These are phyloP conservation scores for Dolomedes plantarius DNA, from an alignment of 2,888 invertebrate genomes.

Conservation along the genomic window DNA sequence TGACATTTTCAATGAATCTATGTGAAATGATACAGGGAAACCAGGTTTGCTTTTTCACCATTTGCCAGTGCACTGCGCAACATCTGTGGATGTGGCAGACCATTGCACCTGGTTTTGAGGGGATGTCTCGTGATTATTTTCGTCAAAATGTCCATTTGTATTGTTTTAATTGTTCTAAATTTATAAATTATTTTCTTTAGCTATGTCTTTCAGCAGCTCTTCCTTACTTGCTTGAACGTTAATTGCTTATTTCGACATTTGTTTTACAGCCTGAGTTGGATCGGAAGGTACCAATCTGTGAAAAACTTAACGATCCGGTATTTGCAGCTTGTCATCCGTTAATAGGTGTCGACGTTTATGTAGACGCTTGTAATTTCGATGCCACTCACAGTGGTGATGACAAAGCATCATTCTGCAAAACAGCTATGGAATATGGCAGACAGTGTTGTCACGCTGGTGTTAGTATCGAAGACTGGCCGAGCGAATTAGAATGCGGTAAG, in stretches of 20 bases:
- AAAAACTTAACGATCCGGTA: constrained; percentile 23
- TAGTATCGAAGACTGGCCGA: constrained; percentile 84
- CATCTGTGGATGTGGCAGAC: too few relatives aligned
- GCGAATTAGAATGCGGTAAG: constrained; percentile 80
- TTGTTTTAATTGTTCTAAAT: too few relatives aligned
- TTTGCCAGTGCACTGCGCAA: too few relatives aligned
- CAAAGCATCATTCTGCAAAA: constrained; percentile 81
- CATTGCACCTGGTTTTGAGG: too few relatives aligned
- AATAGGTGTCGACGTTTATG: constrained; percentile 83
- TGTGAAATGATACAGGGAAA: too few relatives aligned
- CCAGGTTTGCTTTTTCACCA: too few relatives aligned
- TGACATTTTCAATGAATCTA: too few relatives aligned
- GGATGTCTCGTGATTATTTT: too few relatives aligned
- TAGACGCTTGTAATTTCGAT: constrained; percentile 84
- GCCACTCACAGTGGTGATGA: constrained; percentile 76
- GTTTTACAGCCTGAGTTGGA: constrained; percentile 29
- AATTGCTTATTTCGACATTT: not conserved
- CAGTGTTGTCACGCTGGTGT: constrained; percentile 84
- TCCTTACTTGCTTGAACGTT: too few relatives aligned
- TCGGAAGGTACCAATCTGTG: constrained; percentile 22
- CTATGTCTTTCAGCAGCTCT: too few relatives aligned
- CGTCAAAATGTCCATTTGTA: too few relatives aligned
- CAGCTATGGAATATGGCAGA: constrained; percentile 84
- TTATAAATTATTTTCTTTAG: too few relatives aligned
- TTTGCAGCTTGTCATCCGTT: constrained; percentile 77